Conservation (phyloP, 2,797 vertebrate genomes). For the Cuculus canorus region DNA sequence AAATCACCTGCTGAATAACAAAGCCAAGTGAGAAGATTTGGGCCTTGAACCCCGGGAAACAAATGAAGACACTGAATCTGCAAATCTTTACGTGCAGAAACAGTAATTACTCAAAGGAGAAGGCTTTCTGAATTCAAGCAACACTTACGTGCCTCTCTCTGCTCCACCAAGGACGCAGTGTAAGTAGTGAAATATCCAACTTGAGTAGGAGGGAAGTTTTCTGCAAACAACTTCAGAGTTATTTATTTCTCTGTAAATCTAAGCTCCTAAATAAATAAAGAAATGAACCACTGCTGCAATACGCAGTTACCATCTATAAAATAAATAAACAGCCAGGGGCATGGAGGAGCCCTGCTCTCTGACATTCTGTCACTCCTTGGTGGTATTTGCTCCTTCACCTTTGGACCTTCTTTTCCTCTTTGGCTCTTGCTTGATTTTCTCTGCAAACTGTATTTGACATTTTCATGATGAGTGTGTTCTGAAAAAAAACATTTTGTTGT, state of each 20-base stretch:
- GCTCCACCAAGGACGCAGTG: not conserved
- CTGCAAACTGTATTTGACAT: conserved; percentile 29
- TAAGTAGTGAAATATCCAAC: not conserved
- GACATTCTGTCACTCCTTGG: conserved; percentile 33
- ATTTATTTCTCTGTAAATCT: not conserved
- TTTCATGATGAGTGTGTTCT: not conserved
- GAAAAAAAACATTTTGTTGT: conserved; percentile 36
- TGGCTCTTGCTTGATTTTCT: conserved; percentile 17
- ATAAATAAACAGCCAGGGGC: conserved; percentile 4
- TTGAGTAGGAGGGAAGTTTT: not conserved
- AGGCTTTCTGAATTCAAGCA: not conserved
- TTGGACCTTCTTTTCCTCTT: conserved; percentile 34
- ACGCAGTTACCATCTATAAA: not conserved
- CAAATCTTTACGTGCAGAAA: not conserved
- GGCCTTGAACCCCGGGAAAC: not conserved
- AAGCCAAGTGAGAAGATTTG: not conserved
- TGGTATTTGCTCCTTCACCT: conserved; percentile 17
- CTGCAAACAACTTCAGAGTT: not conserved
- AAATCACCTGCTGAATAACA: not conserved
- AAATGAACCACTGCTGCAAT: not conserved
- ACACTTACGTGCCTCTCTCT: not conserved
- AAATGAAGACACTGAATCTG: not conserved
- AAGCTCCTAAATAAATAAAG: not conserved
- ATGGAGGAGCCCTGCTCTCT: not conserved
- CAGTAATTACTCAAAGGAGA: not conserved